Evolutionary conservation across 2,113 vertebrate species (phyloP), one percentile per base, ranked within the genome.

Genomic region (Chamaea fasciata): DNA sequence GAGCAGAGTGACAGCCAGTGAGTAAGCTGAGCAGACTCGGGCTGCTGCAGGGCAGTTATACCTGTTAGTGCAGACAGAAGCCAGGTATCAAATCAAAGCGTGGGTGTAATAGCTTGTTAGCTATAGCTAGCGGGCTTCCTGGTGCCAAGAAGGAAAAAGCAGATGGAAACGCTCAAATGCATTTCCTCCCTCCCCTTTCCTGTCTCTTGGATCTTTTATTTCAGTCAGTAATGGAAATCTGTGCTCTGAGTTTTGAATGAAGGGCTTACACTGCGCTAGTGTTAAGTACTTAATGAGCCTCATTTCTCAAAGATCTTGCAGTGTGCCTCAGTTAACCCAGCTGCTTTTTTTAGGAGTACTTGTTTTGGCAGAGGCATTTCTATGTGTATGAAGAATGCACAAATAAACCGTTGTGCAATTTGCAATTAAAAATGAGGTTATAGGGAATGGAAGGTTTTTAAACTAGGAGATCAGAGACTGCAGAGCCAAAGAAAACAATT

Each of bases 271-370:
- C 82, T 94, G 91, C 0, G 6, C 75, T 88, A 76, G 84, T 79
- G 87, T 95, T 87, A 91, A 94, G 89, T 94, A 76, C 84, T 95
- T 95, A 94, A 94, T 92, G 89, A 95, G 71, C 82, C 81, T 95
- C 87, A 41, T 95, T 96, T 92, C 84, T 91, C 88, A 76, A 80
- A 95, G 89, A 83, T 85, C 87, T 80, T 91, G 71, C 90, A 94
- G 89, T 57, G 78, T 92, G 90, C 94, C 94, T 96, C 64, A 65
- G 94, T 94, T 95, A 97, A 95, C 89, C 70, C 91, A 85, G 77
- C 92, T 91, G 89, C 81, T 94, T 97, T 97, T 97, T 95, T 91
- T 95, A 91, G 93, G 82, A 94, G 37, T 91, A 59, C 89, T 95
- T 94, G 67, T 95, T 87, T 95, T 95, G 93, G 92, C 91, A 91